These are phyloP conservation scores for Muntiacus muntjak DNA, from an alignment of 2,113 vertebrate genomes.

Conservation along the genomic window DNA sequence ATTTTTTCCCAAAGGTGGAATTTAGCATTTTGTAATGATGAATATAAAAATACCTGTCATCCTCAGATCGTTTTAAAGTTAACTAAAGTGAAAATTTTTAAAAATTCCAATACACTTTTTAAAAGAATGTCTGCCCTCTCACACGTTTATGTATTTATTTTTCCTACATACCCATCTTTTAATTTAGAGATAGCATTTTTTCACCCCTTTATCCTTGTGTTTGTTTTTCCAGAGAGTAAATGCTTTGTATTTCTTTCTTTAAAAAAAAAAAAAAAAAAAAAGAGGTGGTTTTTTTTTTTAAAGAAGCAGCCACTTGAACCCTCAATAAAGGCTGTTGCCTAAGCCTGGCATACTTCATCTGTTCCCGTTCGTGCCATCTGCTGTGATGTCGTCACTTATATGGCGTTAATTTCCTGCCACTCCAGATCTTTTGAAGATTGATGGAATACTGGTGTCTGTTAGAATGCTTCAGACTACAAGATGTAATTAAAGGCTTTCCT, in stretches of 20 bases:
- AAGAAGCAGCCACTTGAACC: constrained; percentile 81
- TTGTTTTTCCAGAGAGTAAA: constrained; percentile 79
- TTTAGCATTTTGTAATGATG: constrained; percentile 83
- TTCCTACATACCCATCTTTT: constrained; percentile 73
- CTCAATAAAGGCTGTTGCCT: constrained; percentile 87
- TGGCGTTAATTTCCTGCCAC: constrained; percentile 83
- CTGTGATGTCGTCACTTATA: constrained; percentile 80
- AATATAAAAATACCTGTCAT: constrained; percentile 83
- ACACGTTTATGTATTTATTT: constrained; percentile 72
- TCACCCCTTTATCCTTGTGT: constrained; percentile 69
- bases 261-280: constrained; percentile 42
- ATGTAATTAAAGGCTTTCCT: constrained; percentile 86
- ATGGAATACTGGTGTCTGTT: constrained; percentile 81
- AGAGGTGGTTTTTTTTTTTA: not conserved
- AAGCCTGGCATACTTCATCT: constrained; percentile 84
- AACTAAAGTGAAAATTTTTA: constrained; percentile 76
- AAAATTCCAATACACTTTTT: constrained; percentile 71
- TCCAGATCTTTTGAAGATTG: constrained; percentile 83
- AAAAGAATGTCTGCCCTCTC: constrained; percentile 80
- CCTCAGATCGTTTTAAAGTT: constrained; percentile 79
- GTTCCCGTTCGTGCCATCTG: constrained; percentile 83
- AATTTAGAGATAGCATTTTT: constrained; percentile 76
- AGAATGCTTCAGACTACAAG: constrained; percentile 83
- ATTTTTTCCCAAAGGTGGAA: constrained; percentile 83
- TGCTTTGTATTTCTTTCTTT: constrained; percentile 78